Percentiles rank a stretch among this genome's conserved stretches.
Conservation (phyloP, 2,888 invertebrate genomes). For the Eucera pruinosa region DNA sequence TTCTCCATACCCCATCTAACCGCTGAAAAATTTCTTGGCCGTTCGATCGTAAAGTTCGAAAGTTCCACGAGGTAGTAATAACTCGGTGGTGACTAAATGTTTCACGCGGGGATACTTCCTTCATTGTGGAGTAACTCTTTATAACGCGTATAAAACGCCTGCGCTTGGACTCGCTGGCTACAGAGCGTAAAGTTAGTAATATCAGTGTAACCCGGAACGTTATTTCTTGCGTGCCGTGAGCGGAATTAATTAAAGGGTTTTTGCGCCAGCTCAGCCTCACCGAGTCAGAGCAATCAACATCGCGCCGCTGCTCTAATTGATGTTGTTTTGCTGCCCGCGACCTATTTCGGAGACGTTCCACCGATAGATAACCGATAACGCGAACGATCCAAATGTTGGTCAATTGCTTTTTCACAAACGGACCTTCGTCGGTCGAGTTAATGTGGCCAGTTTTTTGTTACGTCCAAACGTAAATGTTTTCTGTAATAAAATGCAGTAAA, state of each 20-base stretch:
- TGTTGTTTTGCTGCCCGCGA: constrained; percentile 71
- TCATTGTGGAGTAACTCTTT: constrained; percentile 29
- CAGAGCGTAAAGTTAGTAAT: constrained; percentile 66
- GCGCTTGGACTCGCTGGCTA: constrained; percentile 29
- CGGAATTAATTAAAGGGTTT: constrained; percentile 78
- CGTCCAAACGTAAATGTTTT: too few species aligned
- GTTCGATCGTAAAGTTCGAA: constrained; percentile 22
- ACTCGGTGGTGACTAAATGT: constrained; percentile 24
- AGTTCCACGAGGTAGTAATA: constrained; percentile 24
- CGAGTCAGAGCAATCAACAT: constrained; percentile 72
- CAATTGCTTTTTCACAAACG: constrained; percentile 1
- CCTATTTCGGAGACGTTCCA: constrained; percentile 53
- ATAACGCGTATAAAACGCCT: constrained; percentile 42
- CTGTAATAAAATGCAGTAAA: too few species aligned
- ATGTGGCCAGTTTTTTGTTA: too few species aligned
- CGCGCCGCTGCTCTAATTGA: constrained; percentile 73
- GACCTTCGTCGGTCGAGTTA: too few species aligned
- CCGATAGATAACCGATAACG: constrained; percentile 48
- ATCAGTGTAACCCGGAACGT: constrained; percentile 67
- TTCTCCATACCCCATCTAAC: not conserved
- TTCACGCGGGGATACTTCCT: constrained; percentile 20
- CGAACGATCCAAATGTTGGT: not conserved
- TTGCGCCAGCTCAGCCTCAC: constrained; percentile 59
- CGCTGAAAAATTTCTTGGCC: constrained; percentile 23
- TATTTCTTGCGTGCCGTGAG: constrained; percentile 71